Evolutionary conservation across 2,888 invertebrate species (phyloP), one percentile per base, ranked within the genome.

Genomic region (Metellina segmentata): DNA sequence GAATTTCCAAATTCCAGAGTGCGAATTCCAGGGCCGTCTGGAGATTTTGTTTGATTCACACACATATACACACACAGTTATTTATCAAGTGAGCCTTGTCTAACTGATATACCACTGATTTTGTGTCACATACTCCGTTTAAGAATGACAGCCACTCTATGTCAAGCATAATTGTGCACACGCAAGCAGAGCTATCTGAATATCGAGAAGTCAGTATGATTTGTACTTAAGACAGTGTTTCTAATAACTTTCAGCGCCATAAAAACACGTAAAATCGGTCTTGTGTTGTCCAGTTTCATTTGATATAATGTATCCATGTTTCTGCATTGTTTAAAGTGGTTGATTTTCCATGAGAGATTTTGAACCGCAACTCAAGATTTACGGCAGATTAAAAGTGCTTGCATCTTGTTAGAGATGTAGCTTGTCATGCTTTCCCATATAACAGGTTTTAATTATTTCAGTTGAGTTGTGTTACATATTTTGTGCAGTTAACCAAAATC

Each of bases 21-120:
- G 61, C 81, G 89, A 78, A 93, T 93, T 52, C 92, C 93, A 70
- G 93, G 93, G 49, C 90, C 85, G 13, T 82, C 89, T 16, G 93
- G 93, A 75, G 93, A 93, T 75, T 89, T 90, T 78, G 93, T 93
- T 71, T 93, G 83, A 91, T 78, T 70, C 86, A 81, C 49, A 81
- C 34, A 74, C 61, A 49, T 49, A 71, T n/a, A 51, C 82, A 51
- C 72, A 19, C 8, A 71, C 72, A 49, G 13, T 85, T 53, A 72
- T 53, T 75, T 72, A 20, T 53, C 75, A 52, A 75, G 52, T 52
- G 34, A 83, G 7, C 34, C 48, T 61, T 75, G 74, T 85, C 52
- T 75, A 20, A 75, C 13, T 52, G 53, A 75, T 19, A 72, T 74
- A 5, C 8, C 20, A 48, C 20, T 19, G 9, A 71, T 82, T 51